phyloP scores from a whole-genome alignment of 2,888 invertebrate genomes.

The Julus scandinavius region DNA sequence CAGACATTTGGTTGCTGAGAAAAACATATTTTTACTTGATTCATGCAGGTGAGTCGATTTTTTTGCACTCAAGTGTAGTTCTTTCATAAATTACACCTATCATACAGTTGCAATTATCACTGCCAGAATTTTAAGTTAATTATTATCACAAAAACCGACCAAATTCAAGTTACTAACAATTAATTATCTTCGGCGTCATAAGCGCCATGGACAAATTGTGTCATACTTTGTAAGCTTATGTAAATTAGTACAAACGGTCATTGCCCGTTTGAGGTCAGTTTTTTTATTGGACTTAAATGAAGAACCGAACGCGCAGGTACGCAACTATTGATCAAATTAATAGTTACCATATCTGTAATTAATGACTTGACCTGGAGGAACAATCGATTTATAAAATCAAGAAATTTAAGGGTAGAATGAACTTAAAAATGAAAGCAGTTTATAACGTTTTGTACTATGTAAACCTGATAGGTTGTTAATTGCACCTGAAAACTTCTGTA shows the following conservation, averaged over 20 bases:
- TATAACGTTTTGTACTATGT: not conserved
- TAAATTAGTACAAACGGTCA: slow-evolving; percentile 39
- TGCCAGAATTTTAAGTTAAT: not conserved
- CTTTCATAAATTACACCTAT: too few species aligned
- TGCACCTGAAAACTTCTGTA: not conserved
- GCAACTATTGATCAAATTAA: not conserved
- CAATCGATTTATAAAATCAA: not conserved
- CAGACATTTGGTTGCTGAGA: too few species aligned
- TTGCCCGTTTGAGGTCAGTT: slow-evolving; percentile 37
- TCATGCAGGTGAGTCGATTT: too few species aligned
- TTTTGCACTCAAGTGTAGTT: too few species aligned
- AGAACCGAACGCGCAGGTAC: not conserved
- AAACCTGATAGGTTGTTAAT: not conserved
- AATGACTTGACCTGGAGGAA: not conserved
- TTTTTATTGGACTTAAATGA: not conserved
- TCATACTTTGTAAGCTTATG: slow-evolving; percentile 31
- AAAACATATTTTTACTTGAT: too few species aligned
- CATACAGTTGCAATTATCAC: too few species aligned
- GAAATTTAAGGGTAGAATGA: not conserved
- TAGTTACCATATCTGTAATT: not conserved
- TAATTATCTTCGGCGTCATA: not conserved
- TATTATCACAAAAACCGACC: not conserved
- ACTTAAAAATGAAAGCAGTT: not conserved
- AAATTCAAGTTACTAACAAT: not conserved
- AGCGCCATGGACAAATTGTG: not conserved